Conservation (phyloP, 2,888 invertebrate species). For the Xestobium rufovillosum region DNA sequence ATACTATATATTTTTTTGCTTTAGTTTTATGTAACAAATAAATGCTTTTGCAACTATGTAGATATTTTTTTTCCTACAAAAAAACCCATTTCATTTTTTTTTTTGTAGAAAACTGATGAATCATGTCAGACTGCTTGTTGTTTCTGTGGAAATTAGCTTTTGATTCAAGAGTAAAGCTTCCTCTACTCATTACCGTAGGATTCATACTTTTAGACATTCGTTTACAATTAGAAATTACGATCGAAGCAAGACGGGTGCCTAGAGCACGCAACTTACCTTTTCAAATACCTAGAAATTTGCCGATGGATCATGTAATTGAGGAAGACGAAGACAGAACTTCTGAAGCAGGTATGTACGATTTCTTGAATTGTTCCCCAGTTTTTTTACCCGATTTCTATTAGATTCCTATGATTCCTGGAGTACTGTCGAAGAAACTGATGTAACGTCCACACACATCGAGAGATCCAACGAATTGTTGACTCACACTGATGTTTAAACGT, state of each 20-base stretch:
- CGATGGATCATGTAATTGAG: neutral
- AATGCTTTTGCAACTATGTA: neutral
- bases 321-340: slow-evolving; percentile 1
- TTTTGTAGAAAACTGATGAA: slow-evolving; percentile 18
- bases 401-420: slow-evolving; percentile 26
- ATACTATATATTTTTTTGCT: too few relatives aligned
- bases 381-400: slow-evolving; percentile 4
- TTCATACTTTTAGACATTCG: slow-evolving; percentile 61
- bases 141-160: slow-evolving; percentile 66
- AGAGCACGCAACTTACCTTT: slow-evolving; percentile 6
- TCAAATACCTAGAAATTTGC: neutral
- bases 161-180: slow-evolving; percentile 60
- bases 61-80: slow-evolving; percentile 1
- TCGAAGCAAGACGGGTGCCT: slow-evolving; percentile 43
- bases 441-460: too few relatives aligned
- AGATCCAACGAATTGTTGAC: too few relatives aligned
- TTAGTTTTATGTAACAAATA: too few relatives aligned
- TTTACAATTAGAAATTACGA: slow-evolving; percentile 60
- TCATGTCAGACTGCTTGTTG: too few relatives aligned
- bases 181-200: slow-evolving; percentile 57
- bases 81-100: neutral
- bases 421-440: slow-evolving; percentile 22
- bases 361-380: slow-evolving; percentile 18
- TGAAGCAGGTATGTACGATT: slow-evolving; percentile 19
- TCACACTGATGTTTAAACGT: too few relatives aligned